These are phyloP conservation scores for Tridacna gigas DNA, from an alignment of 2,888 invertebrate species.

Conservation along the genomic window DNA sequence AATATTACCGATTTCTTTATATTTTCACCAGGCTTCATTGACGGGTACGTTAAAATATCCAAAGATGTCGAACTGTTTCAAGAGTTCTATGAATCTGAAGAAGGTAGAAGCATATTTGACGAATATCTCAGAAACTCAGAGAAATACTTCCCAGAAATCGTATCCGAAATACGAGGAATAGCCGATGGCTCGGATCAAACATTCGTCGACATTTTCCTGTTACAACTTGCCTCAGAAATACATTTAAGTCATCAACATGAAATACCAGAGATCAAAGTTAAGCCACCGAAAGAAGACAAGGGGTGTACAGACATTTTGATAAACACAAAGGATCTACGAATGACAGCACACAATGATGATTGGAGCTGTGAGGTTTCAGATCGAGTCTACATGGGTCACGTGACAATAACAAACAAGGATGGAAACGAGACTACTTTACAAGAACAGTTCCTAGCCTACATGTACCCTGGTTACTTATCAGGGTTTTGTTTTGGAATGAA, in stretches of 20 bases:
- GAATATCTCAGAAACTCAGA: slow-evolving; percentile 24
- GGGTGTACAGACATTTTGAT: slow-evolving; percentile 52
- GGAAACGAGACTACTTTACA: not conserved
- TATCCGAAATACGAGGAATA: slow-evolving; percentile 49
- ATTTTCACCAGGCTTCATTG: slow-evolving; percentile 36
- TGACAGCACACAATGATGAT: slow-evolving; percentile 54
- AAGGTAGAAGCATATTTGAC: slow-evolving; percentile 26
- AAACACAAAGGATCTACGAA: slow-evolving; percentile 30
- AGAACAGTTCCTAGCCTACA: slow-evolving; percentile 44
- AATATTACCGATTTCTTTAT: too few species aligned
- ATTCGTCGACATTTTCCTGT: slow-evolving; percentile 47
- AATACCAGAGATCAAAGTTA: not conserved
- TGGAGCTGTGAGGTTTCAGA: slow-evolving; percentile 42
- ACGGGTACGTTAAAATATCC: slow-evolving; percentile 32
- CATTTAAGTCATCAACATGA: slow-evolving; percentile 32
- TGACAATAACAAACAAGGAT: slow-evolving; percentile 30
- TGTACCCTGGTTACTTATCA: slow-evolving; percentile 47
- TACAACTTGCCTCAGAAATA: slow-evolving; percentile 46
- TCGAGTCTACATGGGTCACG: slow-evolving; percentile 43
- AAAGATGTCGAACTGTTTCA: slow-evolving; percentile 24
- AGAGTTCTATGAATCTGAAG: slow-evolving; percentile 23
- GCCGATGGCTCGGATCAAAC: slow-evolving; percentile 38
- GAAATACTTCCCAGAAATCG: slow-evolving; percentile 37
- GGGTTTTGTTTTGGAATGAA: slow-evolving; percentile 55
- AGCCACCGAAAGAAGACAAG: slow-evolving; percentile 16